Base-by-base conservation (phyloP, 1,140 invertebrate genomes). In the Brachionus asplanchnoidis region DNA sequence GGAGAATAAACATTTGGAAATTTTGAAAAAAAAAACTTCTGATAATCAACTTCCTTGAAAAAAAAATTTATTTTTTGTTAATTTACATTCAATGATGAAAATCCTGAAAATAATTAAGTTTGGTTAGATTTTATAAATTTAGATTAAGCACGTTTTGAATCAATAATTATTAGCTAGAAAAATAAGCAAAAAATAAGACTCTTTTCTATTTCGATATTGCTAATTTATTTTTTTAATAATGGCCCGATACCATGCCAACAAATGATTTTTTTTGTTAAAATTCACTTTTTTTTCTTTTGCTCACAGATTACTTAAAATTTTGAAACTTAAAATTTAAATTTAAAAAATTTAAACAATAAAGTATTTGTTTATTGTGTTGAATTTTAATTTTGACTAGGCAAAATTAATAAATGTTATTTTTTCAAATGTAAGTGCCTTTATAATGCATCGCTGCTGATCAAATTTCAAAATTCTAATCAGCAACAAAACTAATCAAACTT, bases 141-240 rank as follows among this genome's bases (percentile, higher is more conserved):
- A 73, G 68, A 73, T 73, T 73, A 73, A 73, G 68, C 68, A 73
- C 68, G 68, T 73, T 73, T 42, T 73, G 36, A 73, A 73, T 73
- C 68, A 40, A 73, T 73, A 40, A 42, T 73, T 40, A 73, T 68
- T 68, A 42, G 17, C 20, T 12, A 73, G 40, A 73, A 42, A 73
- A 73, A 40, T 73, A 73, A 73, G 68, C 40, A 73, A 36, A 73
- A 73, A 42, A 20, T 73, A 73, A 73, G 20, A 40, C 68, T 42
- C 36, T 42, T 73, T 42, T 73, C 14, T 20, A 40, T 73, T 42
- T 73, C 17, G 11, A 73, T 20, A 42, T 20, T 42, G 20, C 17
- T 20, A 40, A 40, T 73, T 42, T 73, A 40, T 40, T 40, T 40
- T n/a, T 40, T 40, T 40, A n/a, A 73, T 36, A 73, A 73, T 73